Conservation (phyloP, 1,140 invertebrate species). For the Drosophila ercepeae region DNA sequence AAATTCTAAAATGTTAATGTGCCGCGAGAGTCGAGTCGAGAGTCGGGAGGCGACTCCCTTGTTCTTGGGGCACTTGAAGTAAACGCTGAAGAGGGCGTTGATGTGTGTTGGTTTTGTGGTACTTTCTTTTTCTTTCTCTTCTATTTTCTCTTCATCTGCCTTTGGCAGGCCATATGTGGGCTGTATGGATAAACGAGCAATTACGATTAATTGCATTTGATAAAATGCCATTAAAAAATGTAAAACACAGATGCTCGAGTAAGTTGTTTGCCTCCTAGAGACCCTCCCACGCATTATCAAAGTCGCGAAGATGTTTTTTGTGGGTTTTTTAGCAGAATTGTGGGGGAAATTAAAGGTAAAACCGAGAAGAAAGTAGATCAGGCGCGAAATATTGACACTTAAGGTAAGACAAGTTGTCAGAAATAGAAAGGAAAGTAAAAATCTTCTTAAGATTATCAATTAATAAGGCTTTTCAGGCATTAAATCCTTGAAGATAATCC, state of each 20-base stretch:
- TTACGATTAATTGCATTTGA: conserved; percentile 80
- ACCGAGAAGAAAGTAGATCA: background rate
- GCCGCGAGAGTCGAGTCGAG: too few relatives aligned
- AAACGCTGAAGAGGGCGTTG: conserved; percentile 47
- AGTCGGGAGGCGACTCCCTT: conserved; percentile 48
- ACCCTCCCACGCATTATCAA: background rate
- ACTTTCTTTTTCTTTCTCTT: conserved; percentile 48
- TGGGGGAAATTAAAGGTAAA: conserved; percentile 14
- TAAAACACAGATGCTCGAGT: conserved; percentile 53
- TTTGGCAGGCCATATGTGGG: conserved; percentile 39
- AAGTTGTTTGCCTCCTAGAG: conserved; percentile 15
- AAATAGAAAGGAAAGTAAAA: background rate
- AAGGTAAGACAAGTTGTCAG: background rate
- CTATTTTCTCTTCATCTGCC: conserved; percentile 28
- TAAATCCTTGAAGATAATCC: background rate
- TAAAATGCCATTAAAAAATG: conserved; percentile 74
- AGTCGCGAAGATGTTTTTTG: background rate
- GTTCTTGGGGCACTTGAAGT: conserved; percentile 50
- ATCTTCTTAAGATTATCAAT: background rate
- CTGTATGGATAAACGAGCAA: conserved; percentile 67
- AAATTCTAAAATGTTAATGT: conserved; percentile 77
- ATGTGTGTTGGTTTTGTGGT: conserved; percentile 50
- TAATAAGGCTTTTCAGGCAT: too few relatives aligned
- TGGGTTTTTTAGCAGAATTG: conserved; percentile 36
- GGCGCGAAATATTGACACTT: background rate